These are phyloP conservation scores for Scaptomyza cyrtandrae DNA, from an alignment of 2,888 invertebrate species.

Conservation along the genomic window DNA sequence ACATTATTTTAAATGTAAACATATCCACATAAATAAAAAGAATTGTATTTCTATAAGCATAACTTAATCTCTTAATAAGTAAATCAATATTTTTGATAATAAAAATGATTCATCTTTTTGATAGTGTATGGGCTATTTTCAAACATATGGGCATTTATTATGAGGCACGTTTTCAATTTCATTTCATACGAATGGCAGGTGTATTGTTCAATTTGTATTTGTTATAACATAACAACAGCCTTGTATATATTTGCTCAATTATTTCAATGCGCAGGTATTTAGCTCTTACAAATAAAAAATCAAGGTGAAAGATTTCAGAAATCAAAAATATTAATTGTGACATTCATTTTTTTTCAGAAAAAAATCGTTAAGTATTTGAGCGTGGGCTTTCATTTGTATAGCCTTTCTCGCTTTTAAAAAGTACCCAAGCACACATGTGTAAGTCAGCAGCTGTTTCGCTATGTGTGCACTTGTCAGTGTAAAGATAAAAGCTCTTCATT, in stretches of 20 bases:
- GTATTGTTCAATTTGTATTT: no score
- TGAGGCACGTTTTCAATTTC: no score
- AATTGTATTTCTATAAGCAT: no score
- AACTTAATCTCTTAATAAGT: no score
- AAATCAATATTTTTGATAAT: background rate
- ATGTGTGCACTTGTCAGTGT: constrained; percentile 26
- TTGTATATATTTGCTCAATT: no score
- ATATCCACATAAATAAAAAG: no score
- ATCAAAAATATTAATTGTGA: background rate
- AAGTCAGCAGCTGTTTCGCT: constrained; percentile 21
- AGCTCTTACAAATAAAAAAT: background rate
- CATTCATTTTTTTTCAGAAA: background rate
- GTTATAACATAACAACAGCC: no score
- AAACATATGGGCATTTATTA: no score
- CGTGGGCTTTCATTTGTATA: background rate
- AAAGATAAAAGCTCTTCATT: constrained; percentile 61
- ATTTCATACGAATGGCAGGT: no score
- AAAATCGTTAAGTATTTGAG: constrained; percentile 39
- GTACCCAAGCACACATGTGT: constrained; percentile 14
- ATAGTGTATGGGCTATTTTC: no score
- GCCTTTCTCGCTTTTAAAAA: constrained; percentile 12
- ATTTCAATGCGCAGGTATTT: no score
- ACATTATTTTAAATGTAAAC: background rate
- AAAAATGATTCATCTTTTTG: background rate
- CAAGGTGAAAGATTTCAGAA: background rate